Evolutionary conservation across 2,797 vertebrate species (phyloP), one percentile per base, ranked within the genome.

Genomic region (Lagorchestes hirsutus): DNA sequence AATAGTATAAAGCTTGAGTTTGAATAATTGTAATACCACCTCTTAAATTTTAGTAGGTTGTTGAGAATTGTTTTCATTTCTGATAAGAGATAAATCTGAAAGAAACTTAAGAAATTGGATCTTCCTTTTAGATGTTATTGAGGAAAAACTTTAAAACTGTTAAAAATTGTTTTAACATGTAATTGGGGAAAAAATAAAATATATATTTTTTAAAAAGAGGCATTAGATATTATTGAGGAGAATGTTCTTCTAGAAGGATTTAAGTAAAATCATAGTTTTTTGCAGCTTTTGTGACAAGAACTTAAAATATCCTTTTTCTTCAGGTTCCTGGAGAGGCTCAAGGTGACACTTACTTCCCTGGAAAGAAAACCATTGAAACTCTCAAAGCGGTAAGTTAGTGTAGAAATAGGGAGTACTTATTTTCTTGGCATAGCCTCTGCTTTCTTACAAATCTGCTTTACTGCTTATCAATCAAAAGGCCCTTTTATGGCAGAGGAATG

Each of bases 281-380:
- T 93, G 87, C 46, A 95, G 54, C 4, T 40, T 34, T 34, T 55
- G 5, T 92, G 52, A 0, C 13, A 4, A 1, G 59, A 55, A 90
- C 74, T 94, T 96, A 29, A 96, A 92, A 27, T n/a, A 93, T 95
- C 55, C 92, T 94, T 98, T 97, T 11, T 62, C 97, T 27, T 97
- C 97, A 99, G 99, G 99, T 99, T 91, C 99, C 99, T 31, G 99
- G 99, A 96, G 99, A 99, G 98, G 99, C 98, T 0, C 98, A 99
- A 97, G 99, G 99, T 93, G 99, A 99, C 95, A 99, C 97, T 0
- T 99, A 99, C 11, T 99, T 99, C 55, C 99, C 99, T 1, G 99
- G 98, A 50, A 99, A 99, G 99, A 99, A 99, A 98, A 99, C 99
- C 0, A 98, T 99, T 0, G 99, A 99, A 98, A 99, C 99, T 0